phyloP scores from a whole-genome alignment of 2,797 vertebrate genomes.

The Eulemur albifrons region DNA sequence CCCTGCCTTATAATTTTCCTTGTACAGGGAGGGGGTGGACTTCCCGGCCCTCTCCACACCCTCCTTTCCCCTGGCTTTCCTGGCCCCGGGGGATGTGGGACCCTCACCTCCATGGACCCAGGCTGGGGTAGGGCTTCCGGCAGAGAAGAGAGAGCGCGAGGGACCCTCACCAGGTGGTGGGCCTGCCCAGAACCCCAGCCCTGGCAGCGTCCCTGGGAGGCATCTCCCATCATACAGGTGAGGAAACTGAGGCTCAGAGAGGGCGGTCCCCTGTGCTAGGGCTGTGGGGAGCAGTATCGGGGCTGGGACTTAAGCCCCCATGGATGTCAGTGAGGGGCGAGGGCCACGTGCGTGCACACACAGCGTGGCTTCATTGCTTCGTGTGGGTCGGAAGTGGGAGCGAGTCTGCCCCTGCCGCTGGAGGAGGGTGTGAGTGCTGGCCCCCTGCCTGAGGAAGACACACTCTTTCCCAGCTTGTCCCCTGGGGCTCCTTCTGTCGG shows the following conservation, averaged over 20 bases:
- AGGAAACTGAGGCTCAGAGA: neutral
- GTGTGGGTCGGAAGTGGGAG: neutral
- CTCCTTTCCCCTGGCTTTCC: neutral
- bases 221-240: neutral
- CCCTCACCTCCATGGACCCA: neutral
- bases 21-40: conserved; percentile 41
- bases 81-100: neutral
- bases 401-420: neutral
- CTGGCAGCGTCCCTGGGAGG: neutral
- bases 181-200: neutral
- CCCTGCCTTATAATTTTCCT: conserved; percentile 70
- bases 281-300: neutral
- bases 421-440: conserved; percentile 56
- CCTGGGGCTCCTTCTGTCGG: conserved; percentile 14
- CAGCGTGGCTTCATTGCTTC: neutral
- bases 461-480: conserved; percentile 46
- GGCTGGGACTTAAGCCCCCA: neutral
- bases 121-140: neutral
- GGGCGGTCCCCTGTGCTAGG: neutral
- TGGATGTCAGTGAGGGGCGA: neutral
- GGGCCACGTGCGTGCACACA: neutral
- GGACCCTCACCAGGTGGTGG: neutral
- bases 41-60: conserved; percentile 41
- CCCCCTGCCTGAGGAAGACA: conserved; percentile 11
- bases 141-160: neutral